Base-by-base conservation (phyloP, 2,113 vertebrate genomes). In the Campylomormyrus numenius region DNA sequence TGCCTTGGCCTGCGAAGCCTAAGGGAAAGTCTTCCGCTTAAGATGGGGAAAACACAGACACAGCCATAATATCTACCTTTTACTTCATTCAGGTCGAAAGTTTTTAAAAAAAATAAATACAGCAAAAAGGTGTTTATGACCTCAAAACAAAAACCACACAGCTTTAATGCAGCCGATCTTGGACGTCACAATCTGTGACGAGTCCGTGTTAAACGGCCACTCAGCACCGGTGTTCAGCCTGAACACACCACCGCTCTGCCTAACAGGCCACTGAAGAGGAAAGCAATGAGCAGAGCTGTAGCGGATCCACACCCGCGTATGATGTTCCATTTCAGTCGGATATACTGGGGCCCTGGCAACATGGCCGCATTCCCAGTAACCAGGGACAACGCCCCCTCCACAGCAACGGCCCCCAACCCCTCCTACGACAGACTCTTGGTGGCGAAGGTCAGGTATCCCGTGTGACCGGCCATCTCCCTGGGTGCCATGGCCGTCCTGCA, bases 361-460 rank as follows among this genome's bases (percentile, higher is more conserved):
- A 74, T 15, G 66, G 13, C 27, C 11, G n/a, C 19, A 53, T n/a
- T 10, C 53, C 58, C 42, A 21, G 42, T 19, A 27, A 46, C 39
- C 56, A 58, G 19, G 21, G 24, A 24, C 8, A 10, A 11, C 0
- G 15, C n/a, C 15, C 56, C 35, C 88, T 6, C 39, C 21, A 5
- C 2, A 50, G 5, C 45, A 27, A 48, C 5, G 35, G n/a, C 19
- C 62, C 13, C 7, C 87, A 77, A 52, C 87, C 84, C 89, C 39
- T 31, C 2, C 93, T 96, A 98, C 91, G 94, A 95, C 6, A 97
- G 96, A 31, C 95, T 97, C 95, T 98, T 99, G 91, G 97, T 98
- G 88, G 98, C 98, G 9, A 99, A 99, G 90, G 97, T 99, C 91
- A 99, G 96, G 95, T 99, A 99, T 1, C 98, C 98, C 0, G 98